A percentile compares a stretch with the other conserved stretches of the same genome.
These are phyloP conservation scores for Cavia porcellus DNA, from an alignment of 2,113 vertebrate species.

Conservation along the genomic window DNA sequence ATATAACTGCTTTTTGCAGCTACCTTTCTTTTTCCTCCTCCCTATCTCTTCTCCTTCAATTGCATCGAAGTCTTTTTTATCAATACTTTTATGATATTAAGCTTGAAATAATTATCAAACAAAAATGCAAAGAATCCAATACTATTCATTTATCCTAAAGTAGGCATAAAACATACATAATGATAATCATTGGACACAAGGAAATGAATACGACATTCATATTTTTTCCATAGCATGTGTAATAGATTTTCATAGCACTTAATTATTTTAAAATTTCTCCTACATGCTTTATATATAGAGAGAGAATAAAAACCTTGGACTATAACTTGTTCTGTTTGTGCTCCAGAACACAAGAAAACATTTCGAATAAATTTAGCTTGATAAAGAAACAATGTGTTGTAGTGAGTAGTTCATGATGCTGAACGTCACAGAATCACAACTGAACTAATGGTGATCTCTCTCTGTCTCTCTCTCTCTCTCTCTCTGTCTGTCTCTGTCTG, in stretches of 20 bases:
- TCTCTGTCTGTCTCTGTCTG: neutral
- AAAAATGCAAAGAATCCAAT: neutral
- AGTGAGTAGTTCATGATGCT: neutral
- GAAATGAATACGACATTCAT: neutral
- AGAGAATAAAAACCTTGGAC: neutral
- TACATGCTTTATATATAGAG: neutral
- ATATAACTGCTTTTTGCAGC: neutral
- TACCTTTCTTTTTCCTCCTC: neutral
- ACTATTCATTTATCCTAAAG: neutral
- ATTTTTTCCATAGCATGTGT: neutral
- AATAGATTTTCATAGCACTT: neutral
- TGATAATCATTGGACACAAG: neutral
- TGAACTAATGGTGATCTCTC: neutral
- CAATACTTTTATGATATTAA: neutral
- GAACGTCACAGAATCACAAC: neutral
- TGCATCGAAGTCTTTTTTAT: neutral
- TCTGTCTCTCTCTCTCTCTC: neutral
- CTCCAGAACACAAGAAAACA: neutral
- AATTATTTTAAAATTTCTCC: neutral
- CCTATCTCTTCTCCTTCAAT: neutral
- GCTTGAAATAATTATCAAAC: neutral
- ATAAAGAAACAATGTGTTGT: neutral
- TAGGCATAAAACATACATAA: neutral
- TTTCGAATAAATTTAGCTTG: neutral
- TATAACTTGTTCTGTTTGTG: neutral